Conservation (phyloP, 1,140 invertebrate species). For the Diabrotica virgifera region DNA sequence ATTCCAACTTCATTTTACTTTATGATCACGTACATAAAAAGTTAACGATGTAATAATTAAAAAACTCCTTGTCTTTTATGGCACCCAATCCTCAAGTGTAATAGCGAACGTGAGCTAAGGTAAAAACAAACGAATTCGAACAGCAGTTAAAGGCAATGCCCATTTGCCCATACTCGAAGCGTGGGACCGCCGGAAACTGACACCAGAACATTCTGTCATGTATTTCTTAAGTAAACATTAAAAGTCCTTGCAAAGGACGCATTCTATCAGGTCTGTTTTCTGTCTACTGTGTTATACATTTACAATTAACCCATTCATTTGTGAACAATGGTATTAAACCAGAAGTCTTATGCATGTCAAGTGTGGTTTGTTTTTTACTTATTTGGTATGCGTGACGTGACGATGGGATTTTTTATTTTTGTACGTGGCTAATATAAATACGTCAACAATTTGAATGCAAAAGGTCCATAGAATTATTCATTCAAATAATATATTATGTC, state of each 20-base stretch:
- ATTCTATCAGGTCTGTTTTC: conserved; percentile 31
- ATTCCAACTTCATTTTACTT: no score
- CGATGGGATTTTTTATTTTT: neutral
- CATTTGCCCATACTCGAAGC: neutral
- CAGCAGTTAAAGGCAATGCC: neutral
- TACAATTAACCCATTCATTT: conserved; percentile 31
- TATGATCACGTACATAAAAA: no score
- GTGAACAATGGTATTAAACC: conserved; percentile 31
- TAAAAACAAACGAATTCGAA: no score
- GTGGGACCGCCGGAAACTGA: conserved; percentile 13
- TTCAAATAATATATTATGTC: no score
- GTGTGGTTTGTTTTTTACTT: conserved; percentile 15
- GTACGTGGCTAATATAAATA: neutral
- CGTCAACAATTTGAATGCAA: no score
- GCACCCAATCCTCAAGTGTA: no score
- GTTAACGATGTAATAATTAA: no score
- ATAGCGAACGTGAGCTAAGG: no score
- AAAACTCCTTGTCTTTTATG: no score
- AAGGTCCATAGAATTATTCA: no score
- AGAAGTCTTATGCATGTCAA: conserved; percentile 24
- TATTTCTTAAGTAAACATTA: conserved; percentile 33
- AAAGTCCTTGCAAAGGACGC: conserved; percentile 40
- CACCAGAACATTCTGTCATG: conserved; percentile 25
- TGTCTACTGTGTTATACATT: conserved; percentile 32
- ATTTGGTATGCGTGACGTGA: neutral